Conservation (phyloP, 1,140 invertebrate genomes). For the Tigriopus japonicus region DNA sequence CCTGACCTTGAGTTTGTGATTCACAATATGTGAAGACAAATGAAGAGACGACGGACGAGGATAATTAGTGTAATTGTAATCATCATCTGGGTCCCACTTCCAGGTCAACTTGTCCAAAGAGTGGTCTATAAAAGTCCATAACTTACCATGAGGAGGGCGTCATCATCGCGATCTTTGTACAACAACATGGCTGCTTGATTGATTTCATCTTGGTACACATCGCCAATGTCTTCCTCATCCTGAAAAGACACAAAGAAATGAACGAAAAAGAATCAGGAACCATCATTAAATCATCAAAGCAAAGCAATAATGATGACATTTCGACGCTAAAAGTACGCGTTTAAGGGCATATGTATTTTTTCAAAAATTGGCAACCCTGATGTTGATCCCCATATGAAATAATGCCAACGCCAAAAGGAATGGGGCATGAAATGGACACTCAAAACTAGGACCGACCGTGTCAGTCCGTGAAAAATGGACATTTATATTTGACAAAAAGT, state of each 20-base stretch:
- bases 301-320: too few relatives aligned
- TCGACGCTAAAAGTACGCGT: too few relatives aligned
- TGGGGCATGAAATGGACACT: too few relatives aligned
- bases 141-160: conserved; percentile 61
- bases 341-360: too few relatives aligned
- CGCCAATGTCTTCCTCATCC: conserved; percentile 45
- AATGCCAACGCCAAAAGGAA: too few relatives aligned
- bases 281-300: too few relatives aligned
- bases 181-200: conserved; percentile 66
- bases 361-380: too few relatives aligned
- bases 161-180: conserved; percentile 48
- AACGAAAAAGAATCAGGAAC: too few relatives aligned
- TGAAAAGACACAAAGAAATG: conserved; percentile 14
- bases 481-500: too few relatives aligned
- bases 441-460: too few relatives aligned
- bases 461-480: too few relatives aligned
- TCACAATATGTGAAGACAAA: neutral
- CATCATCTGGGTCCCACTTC: neutral
- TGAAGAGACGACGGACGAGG: neutral
- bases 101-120: neutral
- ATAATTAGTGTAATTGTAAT: neutral
- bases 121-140: neutral
- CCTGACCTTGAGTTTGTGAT: neutral
- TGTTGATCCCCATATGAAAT: too few relatives aligned
- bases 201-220: conserved; percentile 61